Evolutionary conservation across 2,888 invertebrate species (phyloP), one percentile per base, ranked within the genome.

Genomic region (Eurois occulta): DNA sequence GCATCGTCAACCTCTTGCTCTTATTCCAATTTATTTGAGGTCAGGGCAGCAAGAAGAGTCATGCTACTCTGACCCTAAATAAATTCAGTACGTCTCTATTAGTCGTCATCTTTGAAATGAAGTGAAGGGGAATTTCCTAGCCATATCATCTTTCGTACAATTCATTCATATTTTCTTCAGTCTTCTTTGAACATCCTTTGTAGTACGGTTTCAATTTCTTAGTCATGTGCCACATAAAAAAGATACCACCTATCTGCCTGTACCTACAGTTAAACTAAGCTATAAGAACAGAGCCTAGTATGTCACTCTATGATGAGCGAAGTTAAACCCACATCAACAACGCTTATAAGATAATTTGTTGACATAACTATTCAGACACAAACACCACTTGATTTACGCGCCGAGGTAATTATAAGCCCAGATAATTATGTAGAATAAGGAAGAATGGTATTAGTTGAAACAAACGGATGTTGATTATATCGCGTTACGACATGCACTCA

Each of bases 391-490:
- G 73, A 74, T 83, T 86, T 73, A 69, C 43, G 32, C 28, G 62
- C 60, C 58, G 35, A 75, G 75, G 64, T 76, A 69, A 77, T 84
- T 87, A 72, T 62, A 67, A 64, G 46, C 65, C 73, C 35, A 77
- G 77, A 80, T 78, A 77, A 77, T 86, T 77, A 78, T 80, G 58
- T 71, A 76, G 68, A 66, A 69, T 69, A 73, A 79, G 87, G 83
- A 83, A 88, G 80, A 75, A 70, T 60, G 52, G 79, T 70, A 78
- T 80, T 77, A 82, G 67, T 77, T 52, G 66, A 72, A 65, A 75
- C 46, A 68, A 80, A 80, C 79, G 85, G 87, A 83, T 87, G 87
- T 85, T 72, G 75, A 73, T 80, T 41, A 73, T 70, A 81, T 77
- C 66, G 66, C 62, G 52, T 64, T 72, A 67, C 77, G 70, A 72